Conservation (phyloP, 2,797 vertebrate genomes). For the Leptoclinus maculatus region DNA sequence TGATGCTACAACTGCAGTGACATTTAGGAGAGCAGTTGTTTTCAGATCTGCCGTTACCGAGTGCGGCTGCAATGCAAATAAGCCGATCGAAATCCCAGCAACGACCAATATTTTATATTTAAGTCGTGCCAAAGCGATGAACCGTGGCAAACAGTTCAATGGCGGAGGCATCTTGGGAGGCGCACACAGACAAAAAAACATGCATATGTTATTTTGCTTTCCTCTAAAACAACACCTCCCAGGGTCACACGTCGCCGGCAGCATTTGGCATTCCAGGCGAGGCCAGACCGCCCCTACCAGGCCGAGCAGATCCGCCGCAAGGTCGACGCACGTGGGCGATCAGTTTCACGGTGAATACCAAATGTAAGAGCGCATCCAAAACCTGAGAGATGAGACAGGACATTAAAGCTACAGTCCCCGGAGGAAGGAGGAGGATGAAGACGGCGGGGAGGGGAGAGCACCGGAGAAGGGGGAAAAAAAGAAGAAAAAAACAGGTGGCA, state of each 20-base stretch:
- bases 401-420: constrained; percentile 68
- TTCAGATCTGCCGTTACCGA: constrained; percentile 51
- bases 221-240: constrained; percentile 39
- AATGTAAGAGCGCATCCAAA: constrained; percentile 54
- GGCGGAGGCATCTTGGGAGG: background rate
- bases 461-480: constrained; percentile 1
- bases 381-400: constrained; percentile 67
- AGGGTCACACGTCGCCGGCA: constrained; percentile 49
- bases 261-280: constrained; percentile 70
- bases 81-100: constrained; percentile 47
- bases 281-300: constrained; percentile 52
- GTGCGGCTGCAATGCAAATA: constrained; percentile 57
- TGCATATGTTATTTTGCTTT: constrained; percentile 44
- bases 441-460: constrained; percentile 31
- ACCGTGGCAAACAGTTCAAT: constrained; percentile 25
- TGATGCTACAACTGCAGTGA: constrained; percentile 60
- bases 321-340: constrained; percentile 67
- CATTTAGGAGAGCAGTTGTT: constrained; percentile 73
- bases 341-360: constrained; percentile 77
- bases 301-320: constrained; percentile 65
- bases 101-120: constrained; percentile 51
- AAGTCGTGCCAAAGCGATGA: constrained; percentile 29
- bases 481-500: constrained; percentile 73
- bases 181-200: constrained; percentile 12
- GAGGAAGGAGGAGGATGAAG: constrained; percentile 52